These are phyloP conservation scores for Kryptolebias ocellatus DNA, from an alignment of 2,797 vertebrate genomes.

Conservation along the genomic window DNA sequence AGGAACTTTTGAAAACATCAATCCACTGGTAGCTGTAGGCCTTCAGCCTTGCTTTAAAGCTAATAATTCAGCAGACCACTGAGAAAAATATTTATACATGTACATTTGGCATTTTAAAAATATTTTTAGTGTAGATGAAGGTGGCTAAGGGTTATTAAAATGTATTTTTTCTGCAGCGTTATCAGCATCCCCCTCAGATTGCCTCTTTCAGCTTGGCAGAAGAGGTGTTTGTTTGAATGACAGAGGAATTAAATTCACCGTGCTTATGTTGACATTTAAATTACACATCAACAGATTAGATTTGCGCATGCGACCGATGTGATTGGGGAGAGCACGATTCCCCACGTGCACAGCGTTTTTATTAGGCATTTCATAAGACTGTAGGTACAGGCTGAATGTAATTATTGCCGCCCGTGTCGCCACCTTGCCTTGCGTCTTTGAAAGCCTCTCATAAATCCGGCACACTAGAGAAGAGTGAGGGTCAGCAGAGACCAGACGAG, in stretches of 20 bases:
- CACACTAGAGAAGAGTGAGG: slow-evolving; percentile 29
- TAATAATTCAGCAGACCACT: background rate
- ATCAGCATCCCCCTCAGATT: slow-evolving; percentile 21
- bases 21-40: background rate
- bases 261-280: slow-evolving; percentile 12
- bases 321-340: background rate
- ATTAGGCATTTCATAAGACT: slow-evolving; percentile 23
- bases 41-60: background rate
- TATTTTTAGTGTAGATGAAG: background rate
- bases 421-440: slow-evolving; percentile 34
- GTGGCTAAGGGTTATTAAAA: slow-evolving; percentile 43
- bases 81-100: background rate
- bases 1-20: too few species aligned
- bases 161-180: slow-evolving; percentile 34
- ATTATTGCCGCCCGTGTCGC: slow-evolving; percentile 54
- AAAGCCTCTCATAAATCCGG: slow-evolving; percentile 59
- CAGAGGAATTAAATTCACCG: background rate
- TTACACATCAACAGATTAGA: slow-evolving; percentile 15
- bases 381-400: slow-evolving; percentile 11
- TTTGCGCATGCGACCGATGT: slow-evolving; percentile 5
- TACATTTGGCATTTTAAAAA: background rate
- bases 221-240: background rate
- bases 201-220: slow-evolving; percentile 1
- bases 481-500: slow-evolving; percentile 49
- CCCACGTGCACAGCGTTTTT: slow-evolving; percentile 8